Evolutionary conservation across 2,113 vertebrate genomes (phyloP), one percentile per base, ranked within the genome.

Genomic region (Oxyura jamaicensis): DNA sequence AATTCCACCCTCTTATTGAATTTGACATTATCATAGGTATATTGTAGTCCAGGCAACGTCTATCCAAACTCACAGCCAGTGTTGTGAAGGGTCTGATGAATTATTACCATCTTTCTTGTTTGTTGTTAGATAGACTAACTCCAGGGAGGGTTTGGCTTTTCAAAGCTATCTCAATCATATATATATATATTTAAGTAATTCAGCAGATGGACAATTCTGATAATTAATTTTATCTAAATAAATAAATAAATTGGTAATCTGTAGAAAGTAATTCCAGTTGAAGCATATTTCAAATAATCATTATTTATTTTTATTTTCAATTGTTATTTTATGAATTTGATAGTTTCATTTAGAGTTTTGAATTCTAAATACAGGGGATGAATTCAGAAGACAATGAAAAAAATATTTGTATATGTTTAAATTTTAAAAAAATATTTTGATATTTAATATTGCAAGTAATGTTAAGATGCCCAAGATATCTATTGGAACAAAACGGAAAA

Each of bases 1-100:
- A 91, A 56, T 75, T 2, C 0, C 41, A 55, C 0, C 5, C 13
- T 76, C 20, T 67, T 20, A 20, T 14, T 35, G 23, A 46, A 18
- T 48, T 12, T 35, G 23, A 52, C 13, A 42, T 22, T 66, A 22
- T 12, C 8, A 1, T 35, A 31, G 41, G 14, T 20, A 3, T 4
- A 6, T 10, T 53, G 17, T 11, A 42, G 19, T 71, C 68, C 44
- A 7, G 18, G 35, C 53, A 42, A 10, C 1, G 1, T 48, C 78
- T 31, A 42, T 75, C 55, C 59, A 85, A 13, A 19, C 31, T 56
- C 56, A 7, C 55, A 60, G 13, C 13, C 23, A 2, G 41, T 10
- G 6, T 8, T 31, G 8, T 28, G 13, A 29, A 22, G 31, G 13
- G 3, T 22, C 48, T 46, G 42, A 1, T 33, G 62, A 72, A 31